Evolutionary conservation across 2,888 invertebrate genomes (phyloP), one percentile per base, ranked within the genome.

Genomic region (Lymantria monacha): DNA sequence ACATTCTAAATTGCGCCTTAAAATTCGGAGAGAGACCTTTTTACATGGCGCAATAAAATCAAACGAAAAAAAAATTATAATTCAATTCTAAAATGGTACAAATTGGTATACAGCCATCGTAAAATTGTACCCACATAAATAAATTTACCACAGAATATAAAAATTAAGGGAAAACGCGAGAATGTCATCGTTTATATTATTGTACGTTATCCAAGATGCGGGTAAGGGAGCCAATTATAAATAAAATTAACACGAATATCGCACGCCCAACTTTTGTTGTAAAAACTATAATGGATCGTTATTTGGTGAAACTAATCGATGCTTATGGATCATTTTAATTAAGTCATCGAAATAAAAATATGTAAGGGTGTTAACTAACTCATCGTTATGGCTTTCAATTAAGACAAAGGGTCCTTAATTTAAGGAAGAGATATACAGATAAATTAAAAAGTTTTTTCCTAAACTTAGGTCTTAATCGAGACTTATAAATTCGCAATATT

Each of bases 221-320:
- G 74, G 74, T 61, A 63, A 63, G 63, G 70, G 66, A 61, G 49
- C 60, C 53, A 48, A 65, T 74, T 75, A 72, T 77, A 53, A 53
- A 49, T 49, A 59, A 62, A 62, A 63, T 65, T 74, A 77, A 70
- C 65, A 46, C 64, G 57, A 73, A 70, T 72, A 69, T 65, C 55
- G 53, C 51, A 59, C 70, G 69, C 71, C 71, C 66, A 57, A 59
- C 55, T 51, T n/a, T 57, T 51, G 59, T 58, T 66, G 63, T 58
- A 58, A 61, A 51, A 50, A 33, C 46, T 41, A 44, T 44, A 49
- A 55, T 52, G 31, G 15, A 38, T 55, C 46, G 49, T 64, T 59
- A 68, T 61, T 57, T 61, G 54, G 65, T 63, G 68, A 57, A 59
- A 63, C 66, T 67, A 67, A 67, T 68, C 62, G 57, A 59, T 55